Evolutionary conservation across 2,113 vertebrate genomes (phyloP).

Genomic region (Sorex fumeus): DNA sequence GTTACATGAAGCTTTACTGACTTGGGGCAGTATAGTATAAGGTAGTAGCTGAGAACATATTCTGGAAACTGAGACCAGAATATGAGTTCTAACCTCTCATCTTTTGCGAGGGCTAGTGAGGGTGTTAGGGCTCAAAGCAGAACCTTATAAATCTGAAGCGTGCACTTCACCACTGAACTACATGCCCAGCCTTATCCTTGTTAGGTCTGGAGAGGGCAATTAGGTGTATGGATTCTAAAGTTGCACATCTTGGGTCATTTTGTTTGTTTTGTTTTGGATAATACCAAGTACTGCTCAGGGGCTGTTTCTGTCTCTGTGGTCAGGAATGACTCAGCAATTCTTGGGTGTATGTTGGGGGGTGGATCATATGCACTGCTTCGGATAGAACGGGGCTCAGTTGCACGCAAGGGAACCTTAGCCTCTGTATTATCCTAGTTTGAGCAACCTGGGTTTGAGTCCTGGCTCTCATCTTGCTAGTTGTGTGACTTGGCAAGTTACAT

Average conservation of each 20-base stretch:
- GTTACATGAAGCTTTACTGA: neutral
- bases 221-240: neutral
- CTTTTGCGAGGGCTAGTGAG: neutral
- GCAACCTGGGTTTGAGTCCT: constrained; percentile 22
- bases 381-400: no score
- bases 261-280: no score
- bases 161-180: no score
- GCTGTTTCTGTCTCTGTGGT: no score
- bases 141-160: no score
- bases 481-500: constrained; percentile 50
- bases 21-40: constrained; percentile 15
- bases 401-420: no score
- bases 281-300: no score
- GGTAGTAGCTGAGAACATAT: neutral
- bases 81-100: constrained; percentile 25
- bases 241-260: neutral
- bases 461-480: neutral
- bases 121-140: no score
- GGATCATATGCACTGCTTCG: no score
- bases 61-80: constrained; percentile 16
- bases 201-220: neutral
- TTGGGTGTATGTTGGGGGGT: no score
- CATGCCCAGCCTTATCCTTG: neutral
- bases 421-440: no score
- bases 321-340: no score